Evolutionary conservation across 1,140 invertebrate species (phyloP), one percentile per base, ranked within the genome.

Genomic region (Neodiprion pinetum): DNA sequence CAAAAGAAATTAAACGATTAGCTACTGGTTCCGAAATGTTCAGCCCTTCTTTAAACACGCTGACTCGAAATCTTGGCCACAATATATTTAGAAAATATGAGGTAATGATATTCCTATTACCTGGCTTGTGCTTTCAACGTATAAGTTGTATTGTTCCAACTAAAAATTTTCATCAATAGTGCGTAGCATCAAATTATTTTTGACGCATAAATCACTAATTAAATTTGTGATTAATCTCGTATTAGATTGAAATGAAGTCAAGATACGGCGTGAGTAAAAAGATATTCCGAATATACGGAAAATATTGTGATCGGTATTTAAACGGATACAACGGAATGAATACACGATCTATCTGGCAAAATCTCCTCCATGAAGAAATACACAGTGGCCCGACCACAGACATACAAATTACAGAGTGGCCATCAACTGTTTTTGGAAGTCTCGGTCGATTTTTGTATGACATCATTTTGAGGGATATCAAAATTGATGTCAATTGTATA

Each of bases 361-460:
- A 90, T 49, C 82, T 94, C 3, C 84, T 92, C 48, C 84, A 92
- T 82, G 82, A 90, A 67, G 81, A 90, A 67, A 87, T 88, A 50
- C 81, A 89, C 7, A 85, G 88, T 12, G 93, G 93, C 10, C 88
- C 91, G 28, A 89, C 92, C 78, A 67, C 88, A 88, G 90, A 93
- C 77, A 74, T 88, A 2, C 88, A 88, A 61, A 90, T 92, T 78
- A 88, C 90, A 17, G 81, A 85, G 0, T 97, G 95, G 95, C 93
- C 94, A 0, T 78, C 82, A 7, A 86, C 89, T 76, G 89, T 94
- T 10, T 81, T 92, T 7, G 82, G 86, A 14, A 90, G 89, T 66
- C 88, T 95, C 49, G 97, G 97, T 21, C 93, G 94, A 80, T 97
- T 97, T 84, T 89, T 98, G 0, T 97, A 96, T 82, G 93, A 95